These are phyloP conservation scores for Tenthredo mesomela DNA, from an alignment of 2,888 invertebrate genomes.

Conservation along the genomic window DNA sequence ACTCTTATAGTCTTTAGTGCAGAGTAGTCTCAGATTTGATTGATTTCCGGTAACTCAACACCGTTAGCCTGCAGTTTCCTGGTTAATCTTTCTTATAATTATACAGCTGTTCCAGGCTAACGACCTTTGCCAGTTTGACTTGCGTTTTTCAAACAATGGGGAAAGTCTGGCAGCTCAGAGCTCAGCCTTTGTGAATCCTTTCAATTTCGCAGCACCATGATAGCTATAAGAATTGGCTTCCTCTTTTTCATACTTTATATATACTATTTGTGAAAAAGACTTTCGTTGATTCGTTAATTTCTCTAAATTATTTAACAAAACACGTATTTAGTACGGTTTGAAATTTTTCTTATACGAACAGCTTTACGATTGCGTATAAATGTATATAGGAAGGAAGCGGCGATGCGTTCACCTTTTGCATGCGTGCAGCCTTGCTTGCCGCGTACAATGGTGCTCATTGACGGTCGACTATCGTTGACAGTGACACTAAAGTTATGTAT, in stretches of 20 bases:
- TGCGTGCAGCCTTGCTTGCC: constrained; percentile 69
- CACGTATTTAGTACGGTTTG: neutral
- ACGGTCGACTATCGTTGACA: constrained; percentile 18
- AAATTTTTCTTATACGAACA: constrained; percentile 59
- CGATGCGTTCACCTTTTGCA: constrained; percentile 75
- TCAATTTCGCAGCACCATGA: constrained; percentile 69
- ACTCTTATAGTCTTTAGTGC: neutral
- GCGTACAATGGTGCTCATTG: constrained; percentile 68
- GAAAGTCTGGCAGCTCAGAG: constrained; percentile 66
- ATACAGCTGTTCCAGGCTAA: constrained; percentile 53
- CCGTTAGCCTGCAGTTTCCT: constrained; percentile 26
- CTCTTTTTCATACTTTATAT: neutral
- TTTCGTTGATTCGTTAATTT: neutral
- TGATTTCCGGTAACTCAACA: constrained; percentile 20
- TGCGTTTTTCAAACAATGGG: constrained; percentile 69
- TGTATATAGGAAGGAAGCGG: constrained; percentile 75
- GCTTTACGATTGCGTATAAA: constrained; percentile 72
- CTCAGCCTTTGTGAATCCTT: constrained; percentile 67
- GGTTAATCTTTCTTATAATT: constrained; percentile 42
- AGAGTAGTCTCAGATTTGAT: constrained; percentile 3
- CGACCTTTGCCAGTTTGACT: constrained; percentile 66
- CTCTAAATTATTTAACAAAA: neutral
- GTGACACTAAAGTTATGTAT: constrained; percentile 17
- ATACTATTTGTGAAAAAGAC: neutral
- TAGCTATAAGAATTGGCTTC: neutral